A percentile compares a stretch with the other conserved stretches of the same genome.
These are phyloP conservation scores for Phaethornis superciliosus DNA, from an alignment of 2,113 vertebrate genomes.

Conservation along the genomic window DNA sequence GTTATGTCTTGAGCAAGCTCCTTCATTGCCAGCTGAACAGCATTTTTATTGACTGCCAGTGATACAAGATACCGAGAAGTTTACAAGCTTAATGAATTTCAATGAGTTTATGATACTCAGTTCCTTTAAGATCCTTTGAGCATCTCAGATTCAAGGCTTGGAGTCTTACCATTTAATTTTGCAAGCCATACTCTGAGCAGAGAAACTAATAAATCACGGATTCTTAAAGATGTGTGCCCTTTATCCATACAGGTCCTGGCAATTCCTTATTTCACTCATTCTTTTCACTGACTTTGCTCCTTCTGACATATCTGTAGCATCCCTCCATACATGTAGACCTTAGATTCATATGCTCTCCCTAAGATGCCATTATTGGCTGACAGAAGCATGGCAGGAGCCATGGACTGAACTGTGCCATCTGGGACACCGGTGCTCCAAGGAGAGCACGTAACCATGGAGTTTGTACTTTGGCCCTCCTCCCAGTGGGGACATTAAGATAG, in stretches of 20 bases:
- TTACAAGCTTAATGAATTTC: neutral
- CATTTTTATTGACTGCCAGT: neutral
- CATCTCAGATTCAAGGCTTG: neutral
- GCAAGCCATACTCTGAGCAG: neutral
- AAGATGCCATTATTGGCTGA: neutral
- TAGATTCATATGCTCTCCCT: neutral
- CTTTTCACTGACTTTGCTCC: neutral
- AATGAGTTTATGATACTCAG: neutral
- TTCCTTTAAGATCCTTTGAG: neutral
- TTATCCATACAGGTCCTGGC: neutral
- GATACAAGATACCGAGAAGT: neutral
- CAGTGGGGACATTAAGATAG: neutral
- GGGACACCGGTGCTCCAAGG: neutral
- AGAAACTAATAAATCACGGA: neutral
- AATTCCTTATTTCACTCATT: neutral
- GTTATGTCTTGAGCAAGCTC: neutral
- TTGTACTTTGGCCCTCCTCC: neutral
- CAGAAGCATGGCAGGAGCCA: neutral
- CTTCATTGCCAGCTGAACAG: neutral
- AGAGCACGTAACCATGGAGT: neutral
- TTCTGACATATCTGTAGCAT: neutral
- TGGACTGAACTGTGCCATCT: neutral
- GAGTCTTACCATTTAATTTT: neutral
- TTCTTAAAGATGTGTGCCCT: neutral
- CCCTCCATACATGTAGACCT: neutral